Conservation (phyloP, 2,888 invertebrate species). For the Andrena praecox region DNA sequence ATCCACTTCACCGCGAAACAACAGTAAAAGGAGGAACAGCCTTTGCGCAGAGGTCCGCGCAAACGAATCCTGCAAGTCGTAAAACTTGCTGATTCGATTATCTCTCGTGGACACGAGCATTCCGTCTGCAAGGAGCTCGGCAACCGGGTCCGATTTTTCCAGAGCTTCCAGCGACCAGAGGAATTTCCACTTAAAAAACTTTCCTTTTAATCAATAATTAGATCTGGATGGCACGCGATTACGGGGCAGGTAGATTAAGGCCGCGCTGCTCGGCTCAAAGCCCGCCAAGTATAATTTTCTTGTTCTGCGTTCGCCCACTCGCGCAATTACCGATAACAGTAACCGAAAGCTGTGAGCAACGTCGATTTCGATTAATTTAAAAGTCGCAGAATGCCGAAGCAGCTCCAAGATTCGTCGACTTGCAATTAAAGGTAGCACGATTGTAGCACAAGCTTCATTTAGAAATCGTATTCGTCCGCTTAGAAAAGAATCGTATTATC, state of each 20-base stretch:
- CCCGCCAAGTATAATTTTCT: neutral
- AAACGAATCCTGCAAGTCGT: neutral
- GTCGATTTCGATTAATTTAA: neutral
- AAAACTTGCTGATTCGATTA: neutral
- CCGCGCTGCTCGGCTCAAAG: neutral
- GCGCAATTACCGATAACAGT: neutral
- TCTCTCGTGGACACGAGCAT: neutral
- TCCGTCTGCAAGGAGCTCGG: neutral
- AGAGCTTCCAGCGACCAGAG: neutral
- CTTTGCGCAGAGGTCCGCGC: neutral
- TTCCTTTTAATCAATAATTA: conserved; percentile 23
- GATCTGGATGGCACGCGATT: neutral
- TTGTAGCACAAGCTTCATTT: neutral
- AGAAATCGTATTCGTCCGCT: neutral
- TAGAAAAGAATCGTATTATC: neutral
- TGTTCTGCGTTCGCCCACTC: neutral
- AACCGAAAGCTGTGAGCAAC: neutral
- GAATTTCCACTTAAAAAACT: neutral
- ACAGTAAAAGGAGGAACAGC: neutral
- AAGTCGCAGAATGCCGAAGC: neutral
- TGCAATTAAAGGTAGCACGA: neutral
- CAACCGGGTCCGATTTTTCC: conserved; percentile 8
- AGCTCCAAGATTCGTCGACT: neutral
- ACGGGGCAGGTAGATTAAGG: neutral
- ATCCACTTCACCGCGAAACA: neutral